A percentile compares a stretch with the other conserved stretches of the same genome.
These are phyloP conservation scores for Drosophila biarmipes DNA, from an alignment of 1,140 invertebrate genomes.

Conservation along the genomic window DNA sequence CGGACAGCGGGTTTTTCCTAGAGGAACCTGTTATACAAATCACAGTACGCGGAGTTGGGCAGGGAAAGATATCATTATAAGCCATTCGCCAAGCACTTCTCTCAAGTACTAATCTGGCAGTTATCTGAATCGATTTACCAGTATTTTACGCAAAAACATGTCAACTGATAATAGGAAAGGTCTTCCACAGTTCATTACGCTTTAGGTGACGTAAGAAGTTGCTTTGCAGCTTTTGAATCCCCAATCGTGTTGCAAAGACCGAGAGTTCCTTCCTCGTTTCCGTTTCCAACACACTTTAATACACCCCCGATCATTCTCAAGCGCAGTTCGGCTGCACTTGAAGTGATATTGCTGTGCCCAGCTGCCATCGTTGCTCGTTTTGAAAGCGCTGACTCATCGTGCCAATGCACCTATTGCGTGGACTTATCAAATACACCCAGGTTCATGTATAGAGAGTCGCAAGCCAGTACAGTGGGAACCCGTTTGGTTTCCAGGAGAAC, in stretches of 20 bases:
- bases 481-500: constrained; percentile 4
- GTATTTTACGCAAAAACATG: too few relatives aligned
- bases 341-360: not conserved
- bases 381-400: constrained; percentile 34
- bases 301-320: constrained; percentile 18
- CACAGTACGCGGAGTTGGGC: too few relatives aligned
- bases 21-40: constrained; percentile 7
- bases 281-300: constrained; percentile 1
- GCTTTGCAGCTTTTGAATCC: not conserved
- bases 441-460: not conserved
- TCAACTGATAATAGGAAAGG: too few relatives aligned
- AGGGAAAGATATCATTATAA: too few relatives aligned
- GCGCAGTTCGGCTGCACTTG: constrained; percentile 26
- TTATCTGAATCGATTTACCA: too few relatives aligned
- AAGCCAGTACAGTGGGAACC: not conserved
- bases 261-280: not conserved
- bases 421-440: constrained; percentile 8
- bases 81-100: too few relatives aligned
- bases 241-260: not conserved
- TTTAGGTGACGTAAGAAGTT: not conserved
- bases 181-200: not conserved
- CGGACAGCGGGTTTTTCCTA: constrained; percentile 1
- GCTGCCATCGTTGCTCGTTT: constrained; percentile 8
- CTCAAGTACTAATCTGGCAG: too few relatives aligned
- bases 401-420: constrained; percentile 21